phyloP scores from a whole-genome alignment of 2,113 vertebrate genomes.

The Circaetus cinerascens region DNA sequence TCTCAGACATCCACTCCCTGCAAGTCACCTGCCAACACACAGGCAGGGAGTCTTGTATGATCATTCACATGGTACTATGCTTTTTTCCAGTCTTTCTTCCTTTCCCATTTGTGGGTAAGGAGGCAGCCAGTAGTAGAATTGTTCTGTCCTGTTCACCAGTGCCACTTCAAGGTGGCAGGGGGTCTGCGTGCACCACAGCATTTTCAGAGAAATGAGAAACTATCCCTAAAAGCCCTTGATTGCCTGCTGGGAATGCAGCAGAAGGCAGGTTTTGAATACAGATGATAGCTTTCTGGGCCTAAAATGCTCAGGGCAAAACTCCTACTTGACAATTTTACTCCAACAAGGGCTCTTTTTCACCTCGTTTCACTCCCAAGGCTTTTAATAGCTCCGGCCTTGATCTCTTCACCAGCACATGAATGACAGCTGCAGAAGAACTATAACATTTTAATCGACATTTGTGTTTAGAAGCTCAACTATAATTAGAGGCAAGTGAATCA shows the following conservation, averaged over 20 bases:
- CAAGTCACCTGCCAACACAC: neutral
- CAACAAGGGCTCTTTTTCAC: neutral
- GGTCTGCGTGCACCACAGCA: neutral
- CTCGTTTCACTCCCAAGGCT: neutral
- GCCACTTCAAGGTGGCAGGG: neutral
- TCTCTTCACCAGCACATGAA: slow-evolving; percentile 3
- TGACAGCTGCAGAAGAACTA: slow-evolving; percentile 45
- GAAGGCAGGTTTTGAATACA: neutral
- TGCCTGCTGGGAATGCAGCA: neutral
- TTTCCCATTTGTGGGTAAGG: neutral
- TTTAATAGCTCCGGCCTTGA: slow-evolving; percentile 16
- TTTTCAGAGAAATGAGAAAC: neutral
- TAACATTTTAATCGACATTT: slow-evolving; percentile 51
- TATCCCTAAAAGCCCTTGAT: neutral
- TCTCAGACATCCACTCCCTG: neutral
- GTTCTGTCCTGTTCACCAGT: neutral
- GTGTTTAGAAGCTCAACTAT: slow-evolving; percentile 33
- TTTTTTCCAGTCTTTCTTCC: neutral
- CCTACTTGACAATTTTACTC: neutral
- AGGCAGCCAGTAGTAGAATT: neutral
- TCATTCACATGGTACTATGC: neutral
- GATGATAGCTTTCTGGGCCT: neutral
- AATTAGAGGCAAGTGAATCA: slow-evolving; percentile 49
- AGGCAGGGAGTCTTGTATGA: neutral
- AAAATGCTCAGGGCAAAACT: neutral